Evolutionary conservation across 1,140 invertebrate species (phyloP).

Genomic region (Drosophila nikananu): DNA sequence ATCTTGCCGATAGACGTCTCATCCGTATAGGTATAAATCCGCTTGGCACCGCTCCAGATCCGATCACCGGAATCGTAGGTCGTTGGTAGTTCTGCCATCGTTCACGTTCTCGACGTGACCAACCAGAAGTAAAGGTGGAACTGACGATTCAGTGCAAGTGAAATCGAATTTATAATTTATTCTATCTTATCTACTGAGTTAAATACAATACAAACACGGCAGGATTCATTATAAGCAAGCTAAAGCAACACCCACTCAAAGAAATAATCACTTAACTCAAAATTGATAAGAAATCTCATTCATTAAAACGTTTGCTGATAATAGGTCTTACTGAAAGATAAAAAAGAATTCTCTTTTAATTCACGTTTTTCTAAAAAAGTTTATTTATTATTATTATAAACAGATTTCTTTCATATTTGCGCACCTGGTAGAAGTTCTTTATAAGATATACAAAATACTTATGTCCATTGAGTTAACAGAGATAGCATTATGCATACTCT

Average conservation of each 20-base stretch:
- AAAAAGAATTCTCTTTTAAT: no score
- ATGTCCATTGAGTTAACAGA: no score
- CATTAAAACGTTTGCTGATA: neutral
- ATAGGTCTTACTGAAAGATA: no score
- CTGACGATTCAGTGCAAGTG: neutral
- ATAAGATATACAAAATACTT: no score
- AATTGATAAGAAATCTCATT: constrained; percentile 7
- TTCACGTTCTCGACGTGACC: neutral
- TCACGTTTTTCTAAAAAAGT: no score
- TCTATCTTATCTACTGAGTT: neutral
- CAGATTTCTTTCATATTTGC: no score
- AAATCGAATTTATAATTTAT: constrained; percentile 1
- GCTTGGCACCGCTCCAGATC: neutral
- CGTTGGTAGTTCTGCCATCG: neutral
- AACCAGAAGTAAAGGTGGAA: neutral
- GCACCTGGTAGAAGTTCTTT: no score
- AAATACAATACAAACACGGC: no score
- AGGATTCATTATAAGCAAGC: neutral
- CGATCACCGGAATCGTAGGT: neutral
- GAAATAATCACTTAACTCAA: neutral
- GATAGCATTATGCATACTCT: no score
- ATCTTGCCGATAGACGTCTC: neutral
- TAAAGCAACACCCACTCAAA: neutral
- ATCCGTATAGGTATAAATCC: neutral
- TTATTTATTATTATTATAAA: no score